Conservation (phyloP, 2,113 vertebrate species). For the Scatophagus argus region DNA sequence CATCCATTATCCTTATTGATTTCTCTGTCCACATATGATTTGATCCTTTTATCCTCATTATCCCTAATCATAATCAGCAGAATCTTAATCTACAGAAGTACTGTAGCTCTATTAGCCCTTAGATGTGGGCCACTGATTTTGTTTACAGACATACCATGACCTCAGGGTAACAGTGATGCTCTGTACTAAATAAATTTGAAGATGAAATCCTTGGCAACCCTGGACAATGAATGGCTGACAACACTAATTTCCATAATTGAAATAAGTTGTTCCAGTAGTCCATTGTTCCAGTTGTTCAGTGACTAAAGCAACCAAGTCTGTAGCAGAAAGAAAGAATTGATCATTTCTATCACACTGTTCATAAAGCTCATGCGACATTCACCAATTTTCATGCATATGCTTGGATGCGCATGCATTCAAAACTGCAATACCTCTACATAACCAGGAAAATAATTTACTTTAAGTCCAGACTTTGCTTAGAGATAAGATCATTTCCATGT, state of each 20-base stretch:
- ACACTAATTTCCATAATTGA: not conserved
- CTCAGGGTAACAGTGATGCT: not conserved
- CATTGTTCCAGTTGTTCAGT: not conserved
- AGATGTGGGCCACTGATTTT: not conserved
- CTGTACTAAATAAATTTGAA: not conserved
- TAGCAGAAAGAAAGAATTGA: no score
- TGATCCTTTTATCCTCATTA: constrained; percentile 5
- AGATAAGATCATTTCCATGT: no score
- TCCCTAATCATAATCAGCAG: not conserved
- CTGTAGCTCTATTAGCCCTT: not conserved
- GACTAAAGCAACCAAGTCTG: not conserved
- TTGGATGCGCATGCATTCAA: no score
- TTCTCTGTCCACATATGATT: not conserved
- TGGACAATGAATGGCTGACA: not conserved
- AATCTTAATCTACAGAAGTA: no score
- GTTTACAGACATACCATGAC: not conserved
- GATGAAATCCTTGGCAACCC: not conserved
- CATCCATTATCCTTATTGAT: constrained; percentile 19
- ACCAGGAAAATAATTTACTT: no score
- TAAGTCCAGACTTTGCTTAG: no score
- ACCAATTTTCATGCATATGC: no score
- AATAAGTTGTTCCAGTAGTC: not conserved
- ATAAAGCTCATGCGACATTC: no score
- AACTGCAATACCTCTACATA: no score
- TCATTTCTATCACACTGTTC: no score